Conservation (phyloP, 1,140 invertebrate genomes). For the Papilio xuthus region DNA sequence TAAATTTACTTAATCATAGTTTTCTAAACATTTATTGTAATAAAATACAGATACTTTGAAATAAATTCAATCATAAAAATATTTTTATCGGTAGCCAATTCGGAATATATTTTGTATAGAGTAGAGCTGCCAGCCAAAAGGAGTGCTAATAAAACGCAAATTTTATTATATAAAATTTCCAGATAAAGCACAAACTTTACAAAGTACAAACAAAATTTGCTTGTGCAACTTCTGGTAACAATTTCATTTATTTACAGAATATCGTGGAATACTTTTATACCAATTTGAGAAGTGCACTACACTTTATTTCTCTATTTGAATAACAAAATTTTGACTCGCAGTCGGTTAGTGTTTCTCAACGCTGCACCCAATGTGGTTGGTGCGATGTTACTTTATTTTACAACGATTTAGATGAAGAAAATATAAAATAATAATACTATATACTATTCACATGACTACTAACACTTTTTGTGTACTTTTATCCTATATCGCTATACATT, state of each 20-base stretch:
- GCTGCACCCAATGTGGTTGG: neutral
- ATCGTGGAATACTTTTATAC: slow-evolving; percentile 24
- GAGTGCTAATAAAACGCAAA: slow-evolving; percentile 24
- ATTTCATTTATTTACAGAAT: slow-evolving; percentile 36
- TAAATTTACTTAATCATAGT: neutral
- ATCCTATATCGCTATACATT: too few relatives aligned
- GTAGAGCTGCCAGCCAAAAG: slow-evolving; percentile 12
- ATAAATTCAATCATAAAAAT: neutral
- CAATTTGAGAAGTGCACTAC: slow-evolving; percentile 38
- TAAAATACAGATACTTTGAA: neutral
- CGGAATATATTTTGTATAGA: slow-evolving; percentile 10
- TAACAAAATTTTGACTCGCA: slow-evolving; percentile 34
- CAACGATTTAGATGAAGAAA: neutral
- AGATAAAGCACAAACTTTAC: slow-evolving; percentile 34
- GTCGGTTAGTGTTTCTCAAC: slow-evolving; percentile 15
- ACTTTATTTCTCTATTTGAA: slow-evolving; percentile 37
- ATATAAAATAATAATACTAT: neutral
- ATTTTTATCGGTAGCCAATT: neutral
- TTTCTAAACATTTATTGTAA: neutral
- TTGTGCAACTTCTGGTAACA: slow-evolving; percentile 31
- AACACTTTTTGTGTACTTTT: too few relatives aligned
- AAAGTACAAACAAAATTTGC: slow-evolving; percentile 27
- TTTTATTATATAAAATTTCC: slow-evolving; percentile 29
- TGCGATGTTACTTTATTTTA: neutral
- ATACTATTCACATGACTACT: too few relatives aligned